Conservation (phyloP, 2,888 invertebrate genomes). For the Ligdia adustata region DNA sequence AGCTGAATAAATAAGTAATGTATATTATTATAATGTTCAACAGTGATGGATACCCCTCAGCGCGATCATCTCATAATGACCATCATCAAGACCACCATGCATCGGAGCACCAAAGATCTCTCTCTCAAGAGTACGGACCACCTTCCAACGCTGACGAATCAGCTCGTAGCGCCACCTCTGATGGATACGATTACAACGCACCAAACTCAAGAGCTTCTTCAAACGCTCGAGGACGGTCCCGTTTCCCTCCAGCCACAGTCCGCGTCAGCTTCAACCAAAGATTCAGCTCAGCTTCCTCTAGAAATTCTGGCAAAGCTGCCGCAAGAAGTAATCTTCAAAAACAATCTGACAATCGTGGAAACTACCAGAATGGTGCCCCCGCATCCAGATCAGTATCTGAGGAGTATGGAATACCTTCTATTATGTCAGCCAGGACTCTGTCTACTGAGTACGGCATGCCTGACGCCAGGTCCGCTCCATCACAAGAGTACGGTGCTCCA, state of each 20-base stretch:
- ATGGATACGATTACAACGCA: slow-evolving; percentile 15
- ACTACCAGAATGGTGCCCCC: slow-evolving; percentile 26
- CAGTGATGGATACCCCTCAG: slow-evolving; percentile 32
- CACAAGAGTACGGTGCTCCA: slow-evolving; percentile 55
- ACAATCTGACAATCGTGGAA: slow-evolving; percentile 6
- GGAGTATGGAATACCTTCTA: slow-evolving; percentile 33
- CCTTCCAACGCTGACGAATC: background rate
- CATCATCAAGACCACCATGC: slow-evolving; percentile 20
- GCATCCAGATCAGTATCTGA: slow-evolving; percentile 27
- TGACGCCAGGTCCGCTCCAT: slow-evolving; percentile 26
- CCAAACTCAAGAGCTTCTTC: slow-evolving; percentile 3
- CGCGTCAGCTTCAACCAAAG: slow-evolving; percentile 23
- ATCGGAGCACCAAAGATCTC: slow-evolving; percentile 22
- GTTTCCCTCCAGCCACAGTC: slow-evolving; percentile 15
- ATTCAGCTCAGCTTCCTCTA: slow-evolving; percentile 11
- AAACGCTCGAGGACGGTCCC: slow-evolving; percentile 5
- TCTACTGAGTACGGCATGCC: slow-evolving; percentile 26
- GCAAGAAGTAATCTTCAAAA: slow-evolving; percentile 10
- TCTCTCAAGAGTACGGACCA: slow-evolving; percentile 24
- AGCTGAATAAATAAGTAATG: too few species aligned
- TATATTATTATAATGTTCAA: background rate
- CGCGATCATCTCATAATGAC: slow-evolving; percentile 14
- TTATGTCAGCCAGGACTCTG: slow-evolving; percentile 19
- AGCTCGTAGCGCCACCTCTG: slow-evolving; percentile 5
- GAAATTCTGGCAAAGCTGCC: slow-evolving; percentile 7